Conservation (phyloP, 2,888 invertebrate genomes). For the Leptopterna dolabrata region DNA sequence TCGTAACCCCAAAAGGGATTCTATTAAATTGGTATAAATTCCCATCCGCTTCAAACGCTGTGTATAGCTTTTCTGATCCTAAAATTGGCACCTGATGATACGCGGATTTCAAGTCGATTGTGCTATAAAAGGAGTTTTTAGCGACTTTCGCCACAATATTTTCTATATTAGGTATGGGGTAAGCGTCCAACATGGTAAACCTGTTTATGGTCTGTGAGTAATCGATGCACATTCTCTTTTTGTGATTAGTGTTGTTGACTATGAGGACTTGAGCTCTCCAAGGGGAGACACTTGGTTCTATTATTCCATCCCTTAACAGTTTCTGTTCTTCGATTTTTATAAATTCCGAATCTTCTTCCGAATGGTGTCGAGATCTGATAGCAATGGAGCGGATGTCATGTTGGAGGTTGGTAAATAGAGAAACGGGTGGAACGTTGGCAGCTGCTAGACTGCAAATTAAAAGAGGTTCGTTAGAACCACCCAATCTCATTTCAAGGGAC, state of each 20-base stretch:
- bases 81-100: not conserved
- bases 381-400: not conserved
- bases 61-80: not conserved
- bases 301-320: not conserved
- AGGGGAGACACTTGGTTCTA: slow-evolving; percentile 34
- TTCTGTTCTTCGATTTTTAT: not conserved
- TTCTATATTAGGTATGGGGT: not conserved
- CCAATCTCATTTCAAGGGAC: slow-evolving; percentile 34
- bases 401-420: not conserved
- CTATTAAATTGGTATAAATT: slow-evolving; percentile 56
- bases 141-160: not conserved
- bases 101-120: not conserved
- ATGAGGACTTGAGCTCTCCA: not conserved
- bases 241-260: not conserved
- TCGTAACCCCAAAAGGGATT: not conserved
- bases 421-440: not conserved
- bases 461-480: not conserved
- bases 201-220: not conserved
- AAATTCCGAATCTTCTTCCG: not conserved
- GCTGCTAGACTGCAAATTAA: not conserved
- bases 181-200: not conserved
- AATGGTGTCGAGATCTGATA: not conserved
- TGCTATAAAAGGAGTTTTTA: not conserved
- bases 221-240: not conserved
- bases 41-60: slow-evolving; percentile 8